phyloP scores from a whole-genome alignment of 92 coral and sea anemone species.

The Paramuricea clavata region DNA sequence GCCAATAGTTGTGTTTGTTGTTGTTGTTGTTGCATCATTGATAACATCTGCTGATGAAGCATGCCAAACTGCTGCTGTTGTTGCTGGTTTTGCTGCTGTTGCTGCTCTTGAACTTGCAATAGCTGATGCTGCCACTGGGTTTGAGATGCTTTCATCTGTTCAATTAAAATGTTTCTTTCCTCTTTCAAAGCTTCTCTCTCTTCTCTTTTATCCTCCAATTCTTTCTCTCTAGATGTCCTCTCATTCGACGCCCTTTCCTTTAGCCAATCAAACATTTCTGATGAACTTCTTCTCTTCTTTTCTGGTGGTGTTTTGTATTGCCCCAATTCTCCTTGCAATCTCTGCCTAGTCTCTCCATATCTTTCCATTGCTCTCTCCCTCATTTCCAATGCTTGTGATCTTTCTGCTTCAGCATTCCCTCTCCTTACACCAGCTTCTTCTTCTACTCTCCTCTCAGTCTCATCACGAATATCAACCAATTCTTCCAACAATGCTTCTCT shows the following conservation, averaged over 20 bases:
- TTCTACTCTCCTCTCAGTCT: constrained; percentile 21
- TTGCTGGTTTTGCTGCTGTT: too few relatives aligned
- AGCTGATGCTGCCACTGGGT: not conserved
- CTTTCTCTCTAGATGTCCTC: constrained; percentile 10
- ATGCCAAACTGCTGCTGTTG: not conserved
- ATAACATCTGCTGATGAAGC: not conserved
- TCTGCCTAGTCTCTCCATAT: constrained; percentile 54
- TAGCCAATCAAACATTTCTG: constrained; percentile 38
- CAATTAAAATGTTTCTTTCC: not conserved
- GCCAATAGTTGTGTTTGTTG: not conserved
- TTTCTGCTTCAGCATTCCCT: constrained; percentile 28
- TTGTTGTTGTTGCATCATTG: not conserved
- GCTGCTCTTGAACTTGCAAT: not conserved
- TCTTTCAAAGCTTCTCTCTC: not conserved
- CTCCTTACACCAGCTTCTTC: constrained; percentile 6
- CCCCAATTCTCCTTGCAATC: not conserved
- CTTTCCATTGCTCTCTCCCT: too few relatives aligned
- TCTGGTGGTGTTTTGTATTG: constrained; percentile 36
- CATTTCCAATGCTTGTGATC: constrained; percentile 37
- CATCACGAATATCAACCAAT: constrained; percentile 27
- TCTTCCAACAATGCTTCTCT: too few relatives aligned
- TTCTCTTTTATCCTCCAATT: not conserved
- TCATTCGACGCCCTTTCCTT: constrained; percentile 22
- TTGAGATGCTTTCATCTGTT: not conserved
- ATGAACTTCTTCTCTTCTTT: constrained; percentile 20